Base-by-base conservation (phyloP, 2,888 invertebrate species). In the Dryobota labecula region DNA sequence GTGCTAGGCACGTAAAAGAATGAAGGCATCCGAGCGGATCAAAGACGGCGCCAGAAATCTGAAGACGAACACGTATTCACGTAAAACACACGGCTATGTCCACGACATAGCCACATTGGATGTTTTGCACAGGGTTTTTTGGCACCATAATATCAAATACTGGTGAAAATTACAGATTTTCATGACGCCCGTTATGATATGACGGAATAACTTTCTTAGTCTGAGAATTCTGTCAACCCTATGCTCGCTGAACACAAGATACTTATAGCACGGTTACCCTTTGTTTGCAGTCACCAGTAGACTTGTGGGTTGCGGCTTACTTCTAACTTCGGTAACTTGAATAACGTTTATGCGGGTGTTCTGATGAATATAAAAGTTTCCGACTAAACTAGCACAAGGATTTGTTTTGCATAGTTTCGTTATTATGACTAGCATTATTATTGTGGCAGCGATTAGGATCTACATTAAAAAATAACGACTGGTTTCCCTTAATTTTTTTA, bases 301-400 rank as follows among this genome's bases (percentile, higher is more conserved):
- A 53, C 66, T 71, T 74, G 74, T 73, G 61, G 76, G 63, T 74
- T 80, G 54, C 18, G 62, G 70, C 64, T 74, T 57, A 72, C 71
- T 76, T 60, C 53, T 38, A 60, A 58, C 70, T 68, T 69, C 30
- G 49, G 62, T 60, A 65, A 68, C 63, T 66, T 63, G 67, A 69
- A 72, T 77, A 68, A 68, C 15, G 24, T 77, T 57, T 63, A 79
- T 79, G 70, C 78, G 69, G 70, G 72, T 64, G 57, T 70, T 72
- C 36, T 63, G 60, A 54, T 60, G 30, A 53, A 70, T 68, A 69
- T 66, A 78, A 69, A 70, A 67, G 24, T 54, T 62, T 43, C 47
- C 33, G 64, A 53, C 64, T 3, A 68, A 76, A 78, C 63, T 73
- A 53, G 82, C 47, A 30, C 80, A 83, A 83, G 82, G 80, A 80